Evolutionary conservation across 2,888 invertebrate genomes (phyloP), one percentile per base, ranked within the genome.

Genomic region (Pseudanteris insignis): DNA sequence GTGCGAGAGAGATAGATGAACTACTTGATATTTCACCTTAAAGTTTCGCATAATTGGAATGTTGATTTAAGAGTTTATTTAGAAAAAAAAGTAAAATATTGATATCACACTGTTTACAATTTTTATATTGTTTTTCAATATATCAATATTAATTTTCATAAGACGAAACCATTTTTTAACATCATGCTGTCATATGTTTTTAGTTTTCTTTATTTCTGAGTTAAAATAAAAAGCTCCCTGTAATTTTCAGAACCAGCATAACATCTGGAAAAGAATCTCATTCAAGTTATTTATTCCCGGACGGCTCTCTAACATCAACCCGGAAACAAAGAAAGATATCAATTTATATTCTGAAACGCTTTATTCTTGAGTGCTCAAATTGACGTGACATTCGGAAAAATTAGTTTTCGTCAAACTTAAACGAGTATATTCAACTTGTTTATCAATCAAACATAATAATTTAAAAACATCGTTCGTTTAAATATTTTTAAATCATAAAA

Each of bases 191-290:
- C n/a, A n/a, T n/a, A n/a, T n/a, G n/a, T n/a, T n/a, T n/a, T n/a
- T n/a, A 3, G 8, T n/a, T 14, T 32, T 2, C 12, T 8, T 10
- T 12, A 14, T 8, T 7, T 14, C n/a, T 13, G 14, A n/a, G 14
- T n/a, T 13, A 13, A 32, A 13, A 2, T 32, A 2, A 13, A 32
- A 7, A 13, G 8, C 29, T 11, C 10, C n/a, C 25, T 13, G 14
- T 18, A 6, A 41, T 51, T 51, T 51, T 51, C 10, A 28, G 53
- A 54, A 44, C 32, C 38, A n/a, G 44, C 44, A 32, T 29, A 54
- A 54, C 53, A 54, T 44, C 53, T 44, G 53, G 37, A 37, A 28
- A 41, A 41, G 29, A 9, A 30, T 30, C 37, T 30, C 12, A 30
- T 13, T 37, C 2, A 11, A 43, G 38, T 32, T 54, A 38, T 54